Evolutionary conservation across 1,140 invertebrate genomes (phyloP).

Genomic region (Scaptomyza graminum): DNA sequence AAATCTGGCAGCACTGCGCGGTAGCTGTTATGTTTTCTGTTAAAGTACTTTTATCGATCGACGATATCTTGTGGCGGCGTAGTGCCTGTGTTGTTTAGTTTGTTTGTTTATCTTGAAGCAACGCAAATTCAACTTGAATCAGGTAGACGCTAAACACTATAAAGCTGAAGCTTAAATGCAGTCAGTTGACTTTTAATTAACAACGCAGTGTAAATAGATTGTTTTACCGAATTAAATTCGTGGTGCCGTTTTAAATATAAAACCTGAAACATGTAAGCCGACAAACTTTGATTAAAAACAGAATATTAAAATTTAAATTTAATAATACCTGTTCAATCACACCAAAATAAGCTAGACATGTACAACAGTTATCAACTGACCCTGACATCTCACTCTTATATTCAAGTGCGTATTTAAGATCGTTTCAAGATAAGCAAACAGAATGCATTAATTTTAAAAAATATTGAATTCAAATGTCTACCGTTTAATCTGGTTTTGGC

Average conservation of each 20-base stretch:
- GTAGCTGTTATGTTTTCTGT: neutral
- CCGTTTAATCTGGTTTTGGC: slow-evolving; percentile 10
- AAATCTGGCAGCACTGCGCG: too few relatives aligned
- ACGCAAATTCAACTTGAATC: neutral
- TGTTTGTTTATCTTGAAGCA: neutral
- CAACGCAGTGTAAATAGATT: neutral
- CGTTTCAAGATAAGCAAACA: slow-evolving; percentile 4
- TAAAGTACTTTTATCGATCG: neutral
- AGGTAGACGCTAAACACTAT: neutral
- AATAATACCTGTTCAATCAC: neutral
- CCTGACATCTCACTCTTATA: slow-evolving; percentile 5
- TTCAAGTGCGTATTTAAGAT: slow-evolving; percentile 4
- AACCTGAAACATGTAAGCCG: neutral
- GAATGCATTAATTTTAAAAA: neutral
- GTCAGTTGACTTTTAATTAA: neutral
- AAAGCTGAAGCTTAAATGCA: neutral
- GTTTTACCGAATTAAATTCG: too few relatives aligned
- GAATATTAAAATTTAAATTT: too few relatives aligned
- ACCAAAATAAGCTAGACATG: neutral
- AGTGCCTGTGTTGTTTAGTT: neutral
- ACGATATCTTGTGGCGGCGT: neutral
- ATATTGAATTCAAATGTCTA: neutral
- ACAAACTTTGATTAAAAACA: too few relatives aligned
- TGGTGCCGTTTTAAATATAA: too few relatives aligned
- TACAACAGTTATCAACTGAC: neutral